Base-by-base conservation (phyloP, 2,888 invertebrate genomes). In the Liopterus haemorrhoidalis region DNA sequence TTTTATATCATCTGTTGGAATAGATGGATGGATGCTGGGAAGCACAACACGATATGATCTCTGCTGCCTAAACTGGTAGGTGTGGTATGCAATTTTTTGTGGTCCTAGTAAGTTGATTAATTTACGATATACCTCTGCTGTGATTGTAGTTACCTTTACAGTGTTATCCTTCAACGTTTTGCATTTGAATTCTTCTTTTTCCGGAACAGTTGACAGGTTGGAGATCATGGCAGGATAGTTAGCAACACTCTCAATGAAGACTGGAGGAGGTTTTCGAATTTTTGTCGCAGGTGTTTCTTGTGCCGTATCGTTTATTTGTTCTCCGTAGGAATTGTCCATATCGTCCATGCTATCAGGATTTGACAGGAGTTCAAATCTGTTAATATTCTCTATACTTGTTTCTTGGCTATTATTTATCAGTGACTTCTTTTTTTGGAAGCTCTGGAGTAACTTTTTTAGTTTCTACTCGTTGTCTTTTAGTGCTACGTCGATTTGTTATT, bases 61-160 rank as follows among this genome's bases (percentile, higher is more conserved):
- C 18, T 45, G 35, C 27, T 44, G 32, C 19, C 41, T 40, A 6
- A 30, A 22, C 33, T 49, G 37, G 27, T 49, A 49, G 5, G 47
- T 42, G 41, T 47, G 37, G 14, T 41, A 41, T 12, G 31, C 38
- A 16, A 42, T 33, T 21, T 46, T 35, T 11, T 46, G 22, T 19
- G 27, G 33, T 19, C 27, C 35, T 15, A 46, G 35, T 41, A 41
- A 22, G n/a, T 33, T 18, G 21, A 40, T 41, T 25, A 46, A 21
- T 27, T 46, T 41, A 14, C 25, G 25, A 32, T 43, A 28, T 43
- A 30, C 31, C 8, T 48, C 30, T 37, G 35, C 18, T 35, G 19
- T 20, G 18, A n/a, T 35, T 35, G 16, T 35, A 19, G 18, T 35
- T 9, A 35, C 35, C 20, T 35, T 35, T 12, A 35, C 35, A 19